A percentile compares a stretch with the other conserved stretches of the same genome.
Conservation (phyloP, 2,113 vertebrate species). For the Kryptolebias marmoratus region DNA sequence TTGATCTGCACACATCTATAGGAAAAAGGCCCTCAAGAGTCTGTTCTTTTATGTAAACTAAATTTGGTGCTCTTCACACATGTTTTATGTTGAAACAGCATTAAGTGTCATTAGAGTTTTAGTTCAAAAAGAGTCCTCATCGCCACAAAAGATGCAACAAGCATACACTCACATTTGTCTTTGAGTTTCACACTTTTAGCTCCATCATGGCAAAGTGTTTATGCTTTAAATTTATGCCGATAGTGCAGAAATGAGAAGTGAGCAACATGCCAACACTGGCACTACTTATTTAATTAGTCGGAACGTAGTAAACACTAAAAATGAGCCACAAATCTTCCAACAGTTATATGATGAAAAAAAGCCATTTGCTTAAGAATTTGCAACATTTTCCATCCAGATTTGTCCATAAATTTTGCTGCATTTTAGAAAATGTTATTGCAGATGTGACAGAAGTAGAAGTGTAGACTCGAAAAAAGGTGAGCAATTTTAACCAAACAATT, state of each 20-base stretch:
- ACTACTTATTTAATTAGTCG: background rate
- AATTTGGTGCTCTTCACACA: background rate
- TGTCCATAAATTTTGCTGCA: background rate
- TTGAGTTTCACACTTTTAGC: background rate
- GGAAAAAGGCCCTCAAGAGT: background rate
- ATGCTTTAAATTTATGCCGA: background rate
- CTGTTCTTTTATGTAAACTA: background rate
- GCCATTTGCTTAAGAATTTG: too few relatives aligned
- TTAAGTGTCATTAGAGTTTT: background rate
- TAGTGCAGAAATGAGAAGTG: background rate
- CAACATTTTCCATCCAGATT: background rate
- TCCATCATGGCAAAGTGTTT: background rate
- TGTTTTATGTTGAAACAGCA: background rate
- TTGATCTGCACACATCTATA: constrained; percentile 2
- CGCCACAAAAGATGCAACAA: background rate
- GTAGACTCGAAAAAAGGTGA: too few relatives aligned
- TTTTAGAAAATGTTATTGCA: background rate
- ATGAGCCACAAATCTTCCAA: too few relatives aligned
- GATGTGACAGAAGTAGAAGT: too few relatives aligned
- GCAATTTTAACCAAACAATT: too few relatives aligned
- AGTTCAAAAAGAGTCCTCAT: background rate
- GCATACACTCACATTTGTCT: background rate
- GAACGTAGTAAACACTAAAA: background rate
- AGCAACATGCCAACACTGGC: too few relatives aligned
- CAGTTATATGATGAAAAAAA: too few relatives aligned